Conservation (phyloP, 2,113 vertebrate genomes). For the Naja naja region DNA sequence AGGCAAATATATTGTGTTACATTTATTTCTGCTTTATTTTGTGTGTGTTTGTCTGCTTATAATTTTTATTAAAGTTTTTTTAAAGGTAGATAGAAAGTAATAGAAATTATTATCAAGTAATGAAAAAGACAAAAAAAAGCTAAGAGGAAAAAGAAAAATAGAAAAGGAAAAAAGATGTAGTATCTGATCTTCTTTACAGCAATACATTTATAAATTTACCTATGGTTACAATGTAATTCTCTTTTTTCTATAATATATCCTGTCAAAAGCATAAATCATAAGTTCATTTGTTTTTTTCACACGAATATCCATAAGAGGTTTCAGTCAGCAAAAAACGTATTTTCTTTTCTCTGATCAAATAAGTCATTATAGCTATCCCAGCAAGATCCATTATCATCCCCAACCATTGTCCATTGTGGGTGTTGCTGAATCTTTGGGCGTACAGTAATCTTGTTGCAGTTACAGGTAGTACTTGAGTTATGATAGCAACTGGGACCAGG, state of each 20-base stretch:
- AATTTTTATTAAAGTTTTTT: not conserved
- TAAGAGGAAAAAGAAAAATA: not conserved
- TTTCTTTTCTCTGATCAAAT: too few species aligned
- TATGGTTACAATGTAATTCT: not conserved
- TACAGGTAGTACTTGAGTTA: not conserved
- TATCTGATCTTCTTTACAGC: not conserved
- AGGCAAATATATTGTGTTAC: not conserved
- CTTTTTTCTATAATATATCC: not conserved
- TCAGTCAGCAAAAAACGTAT: not conserved
- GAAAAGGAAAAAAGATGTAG: not conserved
- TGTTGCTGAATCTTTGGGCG: not conserved
- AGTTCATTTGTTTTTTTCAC: not conserved
- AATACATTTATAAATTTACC: not conserved
- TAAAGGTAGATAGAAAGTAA: not conserved
- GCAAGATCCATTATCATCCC: not conserved
- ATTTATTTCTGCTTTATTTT: not conserved
- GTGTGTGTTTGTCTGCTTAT: not conserved
- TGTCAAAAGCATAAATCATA: not conserved
- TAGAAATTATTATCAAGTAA: not conserved
- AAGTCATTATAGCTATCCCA: too few species aligned
- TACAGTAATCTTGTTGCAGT: not conserved
- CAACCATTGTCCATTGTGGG: not conserved
- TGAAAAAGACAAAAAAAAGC: not conserved
- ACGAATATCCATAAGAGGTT: not conserved
- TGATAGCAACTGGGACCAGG: not conserved